A percentile compares a stretch with the other conserved stretches of the same genome.
phyloP scores from a whole-genome alignment of 1,140 invertebrate species.

The Megalopta genalis region DNA sequence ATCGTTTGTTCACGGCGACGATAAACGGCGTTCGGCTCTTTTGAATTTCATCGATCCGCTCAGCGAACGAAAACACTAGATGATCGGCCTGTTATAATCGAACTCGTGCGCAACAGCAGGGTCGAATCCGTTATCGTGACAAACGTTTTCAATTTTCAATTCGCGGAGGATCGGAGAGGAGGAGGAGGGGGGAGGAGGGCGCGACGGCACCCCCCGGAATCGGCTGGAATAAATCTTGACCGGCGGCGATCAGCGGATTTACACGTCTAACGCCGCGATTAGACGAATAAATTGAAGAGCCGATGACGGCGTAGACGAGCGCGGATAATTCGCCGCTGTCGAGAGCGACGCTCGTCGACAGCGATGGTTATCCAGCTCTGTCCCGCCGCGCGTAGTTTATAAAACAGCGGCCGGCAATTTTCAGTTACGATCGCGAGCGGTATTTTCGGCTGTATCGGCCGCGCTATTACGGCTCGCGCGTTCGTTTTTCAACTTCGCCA shows the following conservation, averaged over 20 bases:
- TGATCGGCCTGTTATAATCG: no score
- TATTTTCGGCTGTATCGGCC: conserved; percentile 14
- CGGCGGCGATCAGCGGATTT: no score
- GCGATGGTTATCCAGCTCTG: not conserved
- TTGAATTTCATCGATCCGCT: no score
- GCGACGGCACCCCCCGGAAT: no score
- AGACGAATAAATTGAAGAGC: not conserved
- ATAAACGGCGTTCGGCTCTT: no score
- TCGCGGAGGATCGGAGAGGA: not conserved
- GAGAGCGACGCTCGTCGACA: no score
- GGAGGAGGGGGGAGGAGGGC: no score
- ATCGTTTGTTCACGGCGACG: no score
- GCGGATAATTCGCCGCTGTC: not conserved
- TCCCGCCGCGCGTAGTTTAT: not conserved
- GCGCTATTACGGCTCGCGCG: not conserved
- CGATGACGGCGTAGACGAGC: not conserved
- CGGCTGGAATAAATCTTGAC: no score
- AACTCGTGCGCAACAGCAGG: not conserved
- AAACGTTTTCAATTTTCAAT: not conserved
- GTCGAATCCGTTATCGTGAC: not conserved
- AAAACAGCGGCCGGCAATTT: conserved; percentile 6
- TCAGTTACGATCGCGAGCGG: conserved; percentile 12
- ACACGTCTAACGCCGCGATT: not conserved
- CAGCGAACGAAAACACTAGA: no score
- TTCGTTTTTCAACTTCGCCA: conserved; percentile 8